phyloP scores from a whole-genome alignment of 92 coral and sea anemone species.

The Parazoanthus darwini region DNA sequence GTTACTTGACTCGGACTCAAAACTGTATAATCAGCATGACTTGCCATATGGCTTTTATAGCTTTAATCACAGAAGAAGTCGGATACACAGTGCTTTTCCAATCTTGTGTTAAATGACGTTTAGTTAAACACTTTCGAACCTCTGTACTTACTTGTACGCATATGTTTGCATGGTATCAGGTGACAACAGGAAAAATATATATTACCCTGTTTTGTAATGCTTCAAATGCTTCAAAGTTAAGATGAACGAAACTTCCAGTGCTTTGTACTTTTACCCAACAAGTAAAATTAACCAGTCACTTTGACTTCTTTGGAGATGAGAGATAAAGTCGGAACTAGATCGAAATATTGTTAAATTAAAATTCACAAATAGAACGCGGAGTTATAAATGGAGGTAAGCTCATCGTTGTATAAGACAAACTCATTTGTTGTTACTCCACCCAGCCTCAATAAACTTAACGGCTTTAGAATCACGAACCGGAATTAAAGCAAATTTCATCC shows the following conservation, averaged over 20 bases:
- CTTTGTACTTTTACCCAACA: background rate
- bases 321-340: background rate
- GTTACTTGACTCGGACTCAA: background rate
- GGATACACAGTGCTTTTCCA: background rate
- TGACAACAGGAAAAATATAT: background rate
- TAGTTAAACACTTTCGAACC: background rate
- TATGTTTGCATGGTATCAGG: too few relatives aligned
- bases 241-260: background rate
- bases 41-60: background rate
- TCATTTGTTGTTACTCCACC: background rate
- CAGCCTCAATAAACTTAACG: background rate
- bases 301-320: background rate
- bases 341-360: background rate
- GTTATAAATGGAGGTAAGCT: background rate
- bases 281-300: background rate
- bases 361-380: background rate
- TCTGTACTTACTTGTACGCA: background rate
- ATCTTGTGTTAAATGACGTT: background rate
- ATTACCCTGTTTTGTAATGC: background rate
- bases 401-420: background rate
- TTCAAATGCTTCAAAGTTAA: background rate
- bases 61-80: background rate
- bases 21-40: background rate
- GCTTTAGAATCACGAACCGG: background rate
- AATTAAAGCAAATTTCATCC: background rate